Conservation (phyloP, 2,888 invertebrate species). For the Drosophila rellima region DNA sequence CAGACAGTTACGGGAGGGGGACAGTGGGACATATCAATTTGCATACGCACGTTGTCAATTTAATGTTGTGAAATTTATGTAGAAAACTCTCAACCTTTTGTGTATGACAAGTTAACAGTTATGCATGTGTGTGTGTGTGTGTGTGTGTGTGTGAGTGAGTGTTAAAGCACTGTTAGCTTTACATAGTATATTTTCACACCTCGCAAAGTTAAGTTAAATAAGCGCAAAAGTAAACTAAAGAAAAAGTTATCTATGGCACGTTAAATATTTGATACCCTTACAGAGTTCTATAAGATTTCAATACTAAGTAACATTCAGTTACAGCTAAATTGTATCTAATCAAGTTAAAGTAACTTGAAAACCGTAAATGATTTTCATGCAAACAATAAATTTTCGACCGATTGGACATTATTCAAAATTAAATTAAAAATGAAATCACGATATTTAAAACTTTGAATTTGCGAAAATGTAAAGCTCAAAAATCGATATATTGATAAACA, state of each 20-base stretch:
- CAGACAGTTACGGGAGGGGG: slow-evolving; percentile 5
- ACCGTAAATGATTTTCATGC: not conserved
- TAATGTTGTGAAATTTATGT: slow-evolving; percentile 46
- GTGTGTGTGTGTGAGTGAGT: not conserved
- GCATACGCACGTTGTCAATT: slow-evolving; percentile 54
- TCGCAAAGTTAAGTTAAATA: no score
- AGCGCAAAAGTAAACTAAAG: not conserved
- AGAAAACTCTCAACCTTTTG: slow-evolving; percentile 35
- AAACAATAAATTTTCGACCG: not conserved
- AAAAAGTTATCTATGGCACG: not conserved
- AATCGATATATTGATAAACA: no score
- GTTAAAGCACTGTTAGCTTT: not conserved
- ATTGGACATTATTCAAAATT: not conserved
- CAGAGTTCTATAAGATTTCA: no score
- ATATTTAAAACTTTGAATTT: no score
- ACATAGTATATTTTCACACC: slow-evolving; percentile 6
- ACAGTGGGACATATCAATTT: slow-evolving; percentile 46
- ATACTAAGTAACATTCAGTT: no score
- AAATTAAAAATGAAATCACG: no score
- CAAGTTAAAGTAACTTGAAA: no score
- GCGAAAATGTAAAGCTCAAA: no score
- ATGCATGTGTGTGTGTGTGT: not conserved
- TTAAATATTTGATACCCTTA: not conserved
- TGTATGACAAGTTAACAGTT: slow-evolving; percentile 3
- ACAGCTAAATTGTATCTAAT: no score